Evolutionary conservation across 2,888 invertebrate species (phyloP), one percentile per base, ranked within the genome.

Genomic region (Salpingus planirostris): DNA sequence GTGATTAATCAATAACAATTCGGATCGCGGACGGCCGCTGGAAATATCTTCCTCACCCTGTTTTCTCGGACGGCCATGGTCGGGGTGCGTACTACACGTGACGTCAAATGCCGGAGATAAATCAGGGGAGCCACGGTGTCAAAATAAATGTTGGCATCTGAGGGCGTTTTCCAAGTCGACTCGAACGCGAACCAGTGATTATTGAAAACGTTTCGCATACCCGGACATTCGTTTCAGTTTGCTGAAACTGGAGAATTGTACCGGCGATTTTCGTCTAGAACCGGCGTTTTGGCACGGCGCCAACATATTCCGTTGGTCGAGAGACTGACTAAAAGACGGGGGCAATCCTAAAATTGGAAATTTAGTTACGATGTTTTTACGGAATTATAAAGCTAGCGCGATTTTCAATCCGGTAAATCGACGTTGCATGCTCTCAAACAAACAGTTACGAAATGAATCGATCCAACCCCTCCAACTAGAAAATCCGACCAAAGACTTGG

Each of bases 161-260:
- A 42, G 43, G 44, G 47, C 38, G 44, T 43, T 41, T 42, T 45
- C 40, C 32, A 46, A 42, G 37, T 40, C 42, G 33, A 47, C 38
- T 38, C 38, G 33, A 33, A 45, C 43, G 43, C 44, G 43, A 44
- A 45, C 38, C 47, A 37, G 49, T 55, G 50, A 53, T 54, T 55
- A 54, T 55, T 55, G 54, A 55, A 55, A 52, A 54, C 47, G 49
- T 49, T 49, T 47, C 45, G 41, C 44, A 49, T 44, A 46, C 45
- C 40, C 38, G 48, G 45, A 53, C 53, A 54, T 55, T 52, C 54
- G 48, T 55, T 55, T 55, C 47, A 53, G 51, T 57, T 53, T 50
- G 45, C 49, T 45, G 47, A 50, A 53, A 50, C 45, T 52, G 46
- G 47, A 36, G 41, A 47, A 40, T 39, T 40, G 18, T 42, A 42